phyloP scores from a whole-genome alignment of 2,888 invertebrate genomes.

The Ernsta delagoae region DNA sequence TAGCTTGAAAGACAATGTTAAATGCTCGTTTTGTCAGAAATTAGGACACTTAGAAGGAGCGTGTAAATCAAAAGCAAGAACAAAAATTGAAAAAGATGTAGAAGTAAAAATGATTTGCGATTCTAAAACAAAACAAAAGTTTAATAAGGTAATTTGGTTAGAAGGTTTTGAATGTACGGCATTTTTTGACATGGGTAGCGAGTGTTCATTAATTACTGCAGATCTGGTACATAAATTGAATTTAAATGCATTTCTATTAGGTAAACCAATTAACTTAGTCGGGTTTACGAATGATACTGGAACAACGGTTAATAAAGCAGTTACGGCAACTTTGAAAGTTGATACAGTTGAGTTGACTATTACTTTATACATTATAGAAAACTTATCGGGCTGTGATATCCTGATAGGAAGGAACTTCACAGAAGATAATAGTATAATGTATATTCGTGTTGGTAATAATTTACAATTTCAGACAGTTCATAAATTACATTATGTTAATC shows the following conservation, averaged over 20 bases:
- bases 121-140: slow-evolving; percentile 38
- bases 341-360: slow-evolving; percentile 35
- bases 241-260: slow-evolving; percentile 27
- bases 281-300: slow-evolving; percentile 38
- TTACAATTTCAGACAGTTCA: slow-evolving; percentile 34
- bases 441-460: slow-evolving; percentile 37
- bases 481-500: background rate
- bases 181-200: slow-evolving; percentile 45
- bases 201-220: slow-evolving; percentile 41
- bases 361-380: slow-evolving; percentile 36
- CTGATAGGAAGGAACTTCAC: slow-evolving; percentile 44
- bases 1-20: slow-evolving; percentile 34
- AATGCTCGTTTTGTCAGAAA: slow-evolving; percentile 43
- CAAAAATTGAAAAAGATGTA: slow-evolving; percentile 41
- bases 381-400: slow-evolving; percentile 34
- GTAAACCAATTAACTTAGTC: slow-evolving; percentile 26
- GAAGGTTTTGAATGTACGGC: slow-evolving; percentile 35
- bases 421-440: slow-evolving; percentile 41
- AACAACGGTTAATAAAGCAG: slow-evolving; percentile 24
- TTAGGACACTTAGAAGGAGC: slow-evolving; percentile 43
- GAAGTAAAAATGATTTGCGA: slow-evolving; percentile 42
- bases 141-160: slow-evolving; percentile 38
- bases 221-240: slow-evolving; percentile 23
- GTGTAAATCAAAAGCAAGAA: slow-evolving; percentile 39
- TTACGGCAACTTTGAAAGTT: slow-evolving; percentile 23